phyloP scores from a whole-genome alignment of 1,140 invertebrate species.

The Drosophila eugracilis region DNA sequence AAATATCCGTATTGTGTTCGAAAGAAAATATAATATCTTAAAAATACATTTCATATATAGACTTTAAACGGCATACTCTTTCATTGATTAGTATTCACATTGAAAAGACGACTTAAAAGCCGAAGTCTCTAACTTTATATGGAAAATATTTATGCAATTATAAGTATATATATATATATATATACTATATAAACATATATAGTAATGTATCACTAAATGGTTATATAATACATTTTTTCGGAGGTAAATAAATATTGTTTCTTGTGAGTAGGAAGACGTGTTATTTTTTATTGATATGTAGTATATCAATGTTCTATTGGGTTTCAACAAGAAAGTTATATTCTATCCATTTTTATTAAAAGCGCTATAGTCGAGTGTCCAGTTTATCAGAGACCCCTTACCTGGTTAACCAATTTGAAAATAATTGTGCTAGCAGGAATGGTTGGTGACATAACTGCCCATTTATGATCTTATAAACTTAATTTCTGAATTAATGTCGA shows the following conservation, averaged over 20 bases:
- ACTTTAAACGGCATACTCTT: conserved; percentile 51
- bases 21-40: conserved; percentile 66
- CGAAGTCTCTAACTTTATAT: conserved; percentile 58
- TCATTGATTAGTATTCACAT: conserved; percentile 35
- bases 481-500: too few relatives aligned
- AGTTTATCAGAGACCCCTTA: too few relatives aligned
- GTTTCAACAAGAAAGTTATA: too few relatives aligned
- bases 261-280: background rate
- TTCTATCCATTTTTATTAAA: too few relatives aligned
- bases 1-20: conserved; percentile 78
- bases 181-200: conserved; percentile 21
- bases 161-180: conserved; percentile 26
- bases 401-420: too few relatives aligned
- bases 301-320: too few relatives aligned
- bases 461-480: too few relatives aligned
- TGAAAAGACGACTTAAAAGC: conserved; percentile 35
- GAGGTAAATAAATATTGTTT: conserved; percentile 33
- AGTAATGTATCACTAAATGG: conserved; percentile 53
- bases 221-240: conserved; percentile 73
- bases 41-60: conserved; percentile 62
- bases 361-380: too few relatives aligned
- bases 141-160: conserved; percentile 58
- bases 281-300: background rate
- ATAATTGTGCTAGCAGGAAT: too few relatives aligned
- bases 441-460: too few relatives aligned